Percentiles rank a stretch among this genome's conserved stretches.
These are phyloP conservation scores for Mastomys natalensis DNA, from an alignment of 2,113 vertebrate species.

Conservation along the genomic window DNA sequence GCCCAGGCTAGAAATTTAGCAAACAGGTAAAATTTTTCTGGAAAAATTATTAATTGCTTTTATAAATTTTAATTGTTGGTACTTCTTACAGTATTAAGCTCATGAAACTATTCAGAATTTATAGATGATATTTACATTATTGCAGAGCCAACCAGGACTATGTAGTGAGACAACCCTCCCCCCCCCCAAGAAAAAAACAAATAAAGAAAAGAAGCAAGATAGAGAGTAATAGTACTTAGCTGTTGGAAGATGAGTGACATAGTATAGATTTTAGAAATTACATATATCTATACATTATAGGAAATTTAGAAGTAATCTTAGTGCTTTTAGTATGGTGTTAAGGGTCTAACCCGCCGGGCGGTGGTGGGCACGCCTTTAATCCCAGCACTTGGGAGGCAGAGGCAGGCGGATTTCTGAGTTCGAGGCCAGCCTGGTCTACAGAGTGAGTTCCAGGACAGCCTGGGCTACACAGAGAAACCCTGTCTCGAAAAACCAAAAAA, in stretches of 20 bases:
- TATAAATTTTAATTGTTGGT: neutral
- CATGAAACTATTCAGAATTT: neutral
- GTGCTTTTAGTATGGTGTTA: neutral
- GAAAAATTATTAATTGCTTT: neutral
- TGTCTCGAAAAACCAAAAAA: no score
- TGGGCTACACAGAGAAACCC: no score
- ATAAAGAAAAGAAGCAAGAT: neutral
- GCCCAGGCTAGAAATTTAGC: neutral
- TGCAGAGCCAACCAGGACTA: neutral
- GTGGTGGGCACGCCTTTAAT: no score
- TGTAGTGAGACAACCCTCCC: no score
- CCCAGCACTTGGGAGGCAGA: no score
- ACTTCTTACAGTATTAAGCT: conserved; percentile 26
- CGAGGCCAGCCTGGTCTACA: no score
- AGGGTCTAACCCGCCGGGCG: neutral
- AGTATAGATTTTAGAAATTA: conserved; percentile 12
- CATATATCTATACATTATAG: neutral
- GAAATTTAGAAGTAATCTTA: neutral
- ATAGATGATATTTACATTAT: neutral
- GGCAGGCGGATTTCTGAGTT: no score
- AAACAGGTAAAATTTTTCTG: conserved; percentile 39
- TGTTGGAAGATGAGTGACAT: neutral
- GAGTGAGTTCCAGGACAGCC: no score
- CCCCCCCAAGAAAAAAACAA: neutral
- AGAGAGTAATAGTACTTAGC: neutral